Conservation (phyloP, 2,113 vertebrate genomes). For the Naja naja region DNA sequence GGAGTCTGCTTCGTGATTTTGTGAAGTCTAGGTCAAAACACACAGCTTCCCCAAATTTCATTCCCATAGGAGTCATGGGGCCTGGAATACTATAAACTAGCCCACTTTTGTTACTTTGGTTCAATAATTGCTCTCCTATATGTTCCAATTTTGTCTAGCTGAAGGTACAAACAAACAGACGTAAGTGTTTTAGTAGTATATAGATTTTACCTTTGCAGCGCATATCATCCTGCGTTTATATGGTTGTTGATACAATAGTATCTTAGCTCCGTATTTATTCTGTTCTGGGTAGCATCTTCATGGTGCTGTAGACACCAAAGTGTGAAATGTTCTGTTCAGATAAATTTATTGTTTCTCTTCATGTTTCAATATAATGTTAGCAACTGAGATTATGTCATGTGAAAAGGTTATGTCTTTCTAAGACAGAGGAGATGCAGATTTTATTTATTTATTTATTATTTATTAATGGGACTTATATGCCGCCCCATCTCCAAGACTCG, state of each 20-base stretch:
- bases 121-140: neutral
- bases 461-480: no score
- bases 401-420: neutral
- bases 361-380: neutral
- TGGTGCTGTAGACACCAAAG: neutral
- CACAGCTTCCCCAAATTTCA: neutral
- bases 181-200: neutral
- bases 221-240: neutral
- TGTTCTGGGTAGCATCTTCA: neutral
- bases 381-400: neutral
- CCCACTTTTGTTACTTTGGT: neutral
- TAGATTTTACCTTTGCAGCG: slow-evolving; percentile 3
- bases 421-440: neutral
- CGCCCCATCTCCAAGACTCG: no score
- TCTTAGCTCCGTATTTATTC: neutral
- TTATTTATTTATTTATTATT: no score
- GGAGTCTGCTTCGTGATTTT: no score
- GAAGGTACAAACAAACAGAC: neutral
- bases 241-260: neutral
- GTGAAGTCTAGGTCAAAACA: no score
- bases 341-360: neutral
- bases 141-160: neutral
- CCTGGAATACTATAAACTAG: neutral
- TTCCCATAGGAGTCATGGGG: neutral
- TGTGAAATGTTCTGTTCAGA: neutral